phyloP scores from a whole-genome alignment of 1,140 invertebrate genomes.

The Grapholita molesta region DNA sequence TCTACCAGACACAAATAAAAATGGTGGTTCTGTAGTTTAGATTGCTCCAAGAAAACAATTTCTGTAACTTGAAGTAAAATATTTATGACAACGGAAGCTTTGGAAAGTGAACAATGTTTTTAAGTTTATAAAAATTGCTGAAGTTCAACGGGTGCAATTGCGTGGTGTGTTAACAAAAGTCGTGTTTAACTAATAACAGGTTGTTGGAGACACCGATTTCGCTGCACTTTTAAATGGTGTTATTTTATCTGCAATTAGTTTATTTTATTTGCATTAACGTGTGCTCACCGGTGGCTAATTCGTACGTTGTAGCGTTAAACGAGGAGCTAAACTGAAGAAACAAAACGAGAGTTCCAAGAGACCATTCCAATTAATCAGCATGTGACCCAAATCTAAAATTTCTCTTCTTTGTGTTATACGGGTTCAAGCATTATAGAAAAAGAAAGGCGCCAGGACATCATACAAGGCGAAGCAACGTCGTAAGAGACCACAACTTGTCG shows the following conservation, averaged over 20 bases:
- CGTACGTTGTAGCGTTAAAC: not conserved
- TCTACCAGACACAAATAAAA: constrained; percentile 71
- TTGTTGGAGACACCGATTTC: constrained; percentile 75
- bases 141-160: constrained; percentile 48
- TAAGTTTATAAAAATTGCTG: constrained; percentile 34
- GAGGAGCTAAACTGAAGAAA: constrained; percentile 17
- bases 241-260: constrained; percentile 37
- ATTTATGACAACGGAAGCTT: constrained; percentile 32
- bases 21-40: constrained; percentile 67
- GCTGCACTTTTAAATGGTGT: constrained; percentile 58
- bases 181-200: constrained; percentile 74
- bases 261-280: constrained; percentile 23
- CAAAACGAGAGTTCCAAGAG: constrained; percentile 19
- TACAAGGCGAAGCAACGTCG: not conserved
- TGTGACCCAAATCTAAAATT: constrained; percentile 81
- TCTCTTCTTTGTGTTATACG: constrained; percentile 62
- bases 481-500: constrained; percentile 18
- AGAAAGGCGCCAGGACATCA: not conserved
- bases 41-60: constrained; percentile 48
- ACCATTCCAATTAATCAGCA: constrained; percentile 73
- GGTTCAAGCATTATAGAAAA: constrained; percentile 30
- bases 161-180: constrained; percentile 57
- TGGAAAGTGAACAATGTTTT: constrained; percentile 42
- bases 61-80: constrained; percentile 50
- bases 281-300: constrained; percentile 23